Evolutionary conservation across 2,113 vertebrate genomes (phyloP).

Genomic region (Ceyx cyanopectus): DNA sequence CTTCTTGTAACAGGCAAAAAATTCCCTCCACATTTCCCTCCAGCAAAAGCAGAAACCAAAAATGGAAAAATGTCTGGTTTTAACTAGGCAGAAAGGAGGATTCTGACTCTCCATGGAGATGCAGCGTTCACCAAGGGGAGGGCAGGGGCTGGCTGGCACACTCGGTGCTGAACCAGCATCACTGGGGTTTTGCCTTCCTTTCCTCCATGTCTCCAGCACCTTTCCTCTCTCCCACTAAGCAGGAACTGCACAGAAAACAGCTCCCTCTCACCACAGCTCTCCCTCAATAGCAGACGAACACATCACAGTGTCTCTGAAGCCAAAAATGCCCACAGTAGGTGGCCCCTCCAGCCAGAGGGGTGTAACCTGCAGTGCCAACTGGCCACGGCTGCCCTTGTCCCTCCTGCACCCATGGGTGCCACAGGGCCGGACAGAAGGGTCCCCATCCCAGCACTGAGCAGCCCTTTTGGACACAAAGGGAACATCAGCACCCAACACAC

Average conservation of each 20-base stretch:
- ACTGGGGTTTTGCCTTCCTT: not conserved
- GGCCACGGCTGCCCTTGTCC: rapidly evolving
- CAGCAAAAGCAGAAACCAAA: not conserved
- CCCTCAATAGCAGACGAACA: rapidly evolving
- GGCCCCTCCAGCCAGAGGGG: not conserved
- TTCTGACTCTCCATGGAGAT: constrained; percentile 7
- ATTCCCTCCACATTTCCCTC: not conserved
- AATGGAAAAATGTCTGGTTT: not conserved
- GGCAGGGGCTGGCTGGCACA: not conserved
- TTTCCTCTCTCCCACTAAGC: not conserved
- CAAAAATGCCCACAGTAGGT: not conserved
- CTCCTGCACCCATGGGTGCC: rapidly evolving
- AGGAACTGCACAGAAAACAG: not conserved
- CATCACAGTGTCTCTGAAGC: rapidly evolving
- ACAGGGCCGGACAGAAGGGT: not conserved
- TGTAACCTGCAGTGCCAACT: not conserved
- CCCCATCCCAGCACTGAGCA: not conserved
- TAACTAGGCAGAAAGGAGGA: not conserved
- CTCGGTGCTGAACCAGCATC: not conserved
- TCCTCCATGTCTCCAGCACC: not conserved
- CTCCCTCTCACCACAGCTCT: rapidly evolving
- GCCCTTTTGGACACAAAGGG: not conserved
- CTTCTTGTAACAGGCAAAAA: not conserved
- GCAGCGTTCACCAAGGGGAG: not conserved
- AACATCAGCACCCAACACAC: rapidly evolving